These are phyloP conservation scores for Pseudobourletiella spinata DNA, from an alignment of 1,140 invertebrate genomes.

Conservation along the genomic window DNA sequence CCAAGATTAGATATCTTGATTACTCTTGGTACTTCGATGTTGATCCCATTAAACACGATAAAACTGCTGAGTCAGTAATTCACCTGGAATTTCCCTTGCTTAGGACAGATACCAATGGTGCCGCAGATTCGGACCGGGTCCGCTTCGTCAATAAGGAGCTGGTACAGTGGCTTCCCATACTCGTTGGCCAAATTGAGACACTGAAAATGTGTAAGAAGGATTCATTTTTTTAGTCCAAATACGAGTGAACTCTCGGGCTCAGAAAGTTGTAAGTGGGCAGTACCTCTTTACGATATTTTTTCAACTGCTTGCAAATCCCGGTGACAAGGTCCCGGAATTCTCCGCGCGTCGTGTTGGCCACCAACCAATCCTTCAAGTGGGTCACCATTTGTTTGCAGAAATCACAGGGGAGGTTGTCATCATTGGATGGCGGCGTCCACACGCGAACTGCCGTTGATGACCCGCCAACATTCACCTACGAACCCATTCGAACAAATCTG, in stretches of 20 bases:
- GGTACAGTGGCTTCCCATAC: conserved; percentile 65
- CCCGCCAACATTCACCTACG: neutral
- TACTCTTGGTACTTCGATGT: too few species aligned
- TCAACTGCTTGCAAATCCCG: conserved; percentile 70
- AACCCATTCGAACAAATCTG: too few species aligned
- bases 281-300: conserved; percentile 48
- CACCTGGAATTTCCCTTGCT: conserved; percentile 3
- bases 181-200: conserved; percentile 62
- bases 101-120: conserved; percentile 57
- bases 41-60: too few species aligned
- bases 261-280: neutral
- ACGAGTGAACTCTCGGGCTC: too few species aligned
- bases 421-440: conserved; percentile 24
- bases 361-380: conserved; percentile 65
- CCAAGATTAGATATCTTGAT: neutral
- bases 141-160: conserved; percentile 57
- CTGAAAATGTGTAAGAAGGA: conserved; percentile 38
- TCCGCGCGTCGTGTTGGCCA: conserved; percentile 72
- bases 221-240: neutral
- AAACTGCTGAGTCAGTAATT: neutral
- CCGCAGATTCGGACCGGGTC: conserved; percentile 58
- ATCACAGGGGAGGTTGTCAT: conserved; percentile 63
- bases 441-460: conserved; percentile 7
- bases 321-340: conserved; percentile 69
- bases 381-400: conserved; percentile 69